phyloP scores from a whole-genome alignment of 2,888 invertebrate species.

The Pristionchus entomophagus region DNA sequence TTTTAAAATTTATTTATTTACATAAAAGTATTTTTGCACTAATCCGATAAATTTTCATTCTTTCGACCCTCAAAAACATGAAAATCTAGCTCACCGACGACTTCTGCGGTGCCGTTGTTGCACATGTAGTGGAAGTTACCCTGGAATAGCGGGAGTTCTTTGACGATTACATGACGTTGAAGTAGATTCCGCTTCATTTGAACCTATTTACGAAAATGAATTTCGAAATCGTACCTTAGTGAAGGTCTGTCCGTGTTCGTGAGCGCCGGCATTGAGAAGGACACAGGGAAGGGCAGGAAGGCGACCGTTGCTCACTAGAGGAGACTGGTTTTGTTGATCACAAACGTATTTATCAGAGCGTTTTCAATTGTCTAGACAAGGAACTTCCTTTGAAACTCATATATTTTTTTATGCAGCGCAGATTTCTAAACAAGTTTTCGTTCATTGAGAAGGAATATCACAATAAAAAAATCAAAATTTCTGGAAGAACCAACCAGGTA shows the following conservation, averaged over 20 bases:
- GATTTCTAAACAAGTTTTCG: neutral
- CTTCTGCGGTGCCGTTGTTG: constrained; percentile 74
- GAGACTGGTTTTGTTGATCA: neutral
- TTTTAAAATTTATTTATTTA: too few relatives aligned
- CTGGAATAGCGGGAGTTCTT: constrained; percentile 18
- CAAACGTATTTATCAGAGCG: too few relatives aligned
- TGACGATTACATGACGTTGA: neutral
- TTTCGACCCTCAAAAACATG: too few relatives aligned
- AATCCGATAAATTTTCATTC: too few relatives aligned
- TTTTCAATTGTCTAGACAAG: too few relatives aligned
- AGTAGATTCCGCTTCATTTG: neutral
- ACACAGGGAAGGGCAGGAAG: constrained; percentile 73
- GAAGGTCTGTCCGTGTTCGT: constrained; percentile 74
- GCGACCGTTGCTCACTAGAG: constrained; percentile 63
- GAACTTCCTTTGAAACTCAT: too few relatives aligned
- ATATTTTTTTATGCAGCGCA: too few relatives aligned
- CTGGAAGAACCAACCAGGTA: constrained; percentile 62
- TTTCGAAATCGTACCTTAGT: constrained; percentile 57
- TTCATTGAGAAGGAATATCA: neutral
- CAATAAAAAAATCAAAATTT: neutral
- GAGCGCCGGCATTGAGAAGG: constrained; percentile 68
- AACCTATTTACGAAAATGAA: neutral
- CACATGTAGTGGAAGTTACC: constrained; percentile 74
- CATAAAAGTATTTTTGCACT: too few relatives aligned
- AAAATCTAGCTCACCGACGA: constrained; percentile 64